Base-by-base conservation (phyloP, 2,888 invertebrate genomes). In the Dione juno region DNA sequence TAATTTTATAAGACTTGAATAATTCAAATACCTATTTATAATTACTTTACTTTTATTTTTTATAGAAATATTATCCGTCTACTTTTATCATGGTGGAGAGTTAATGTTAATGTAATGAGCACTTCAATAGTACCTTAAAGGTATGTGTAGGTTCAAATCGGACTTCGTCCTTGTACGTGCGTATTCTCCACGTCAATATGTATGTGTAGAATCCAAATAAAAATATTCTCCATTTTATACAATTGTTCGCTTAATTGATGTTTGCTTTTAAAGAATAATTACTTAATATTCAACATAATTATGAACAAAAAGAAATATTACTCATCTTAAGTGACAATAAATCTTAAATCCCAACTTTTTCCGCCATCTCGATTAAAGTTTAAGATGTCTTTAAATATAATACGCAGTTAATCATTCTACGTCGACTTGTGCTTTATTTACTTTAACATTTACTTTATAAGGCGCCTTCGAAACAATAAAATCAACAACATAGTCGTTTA, bases 401-500 rank as follows among this genome's bases (percentile, higher is more conserved):
- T 64, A 19, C 50, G 37, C 64, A 48, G 64, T 64, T 35, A 64
- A 64, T 64, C 64, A 64, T 64, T 52, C 40, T 19, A 52, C 16
- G 16, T 35, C 6, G 28, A 16, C 61, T 61, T 45, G 45, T 37
- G 64, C 35, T 52, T 37, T 64, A 64, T 64, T 64, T 64, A 64
- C 64, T 64, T 64, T 19, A 19, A n/a, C 61, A 45, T 64, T 48
- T 50, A 40, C 64, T 64, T 50, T 64, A 64, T 64, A 66, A 35
- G 41, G 76, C 74, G 77, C 75, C 76, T 65, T 66, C 70, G 66
- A 37, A 69, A 77, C 77, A 79, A 79, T 78, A 78, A 69, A 75
- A 75, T 74, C 69, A 70, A 68, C 58, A 58, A 66, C 43, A 48
- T 43, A 57, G 53, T 41, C 61, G 37, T 57, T 67, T 67, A 52